phyloP scores from a whole-genome alignment of 1,140 invertebrate species.

The Panagrolaimus sp. region DNA sequence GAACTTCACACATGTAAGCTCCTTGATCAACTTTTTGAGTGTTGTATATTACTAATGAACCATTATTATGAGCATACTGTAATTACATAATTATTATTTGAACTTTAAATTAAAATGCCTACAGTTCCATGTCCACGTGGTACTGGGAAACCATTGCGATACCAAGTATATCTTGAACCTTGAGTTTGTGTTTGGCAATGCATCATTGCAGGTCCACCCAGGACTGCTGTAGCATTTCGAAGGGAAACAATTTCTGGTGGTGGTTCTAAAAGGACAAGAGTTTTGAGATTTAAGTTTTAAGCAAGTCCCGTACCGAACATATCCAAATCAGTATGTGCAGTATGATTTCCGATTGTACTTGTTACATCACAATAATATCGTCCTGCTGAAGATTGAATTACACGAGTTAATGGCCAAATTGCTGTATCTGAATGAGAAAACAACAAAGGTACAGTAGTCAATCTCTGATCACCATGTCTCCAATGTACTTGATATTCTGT shows the following conservation, averaged over 20 bases:
- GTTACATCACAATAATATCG: constrained; percentile 61
- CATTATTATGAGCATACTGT: constrained; percentile 29
- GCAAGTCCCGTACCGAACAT: constrained; percentile 61
- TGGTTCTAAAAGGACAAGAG: constrained; percentile 59
- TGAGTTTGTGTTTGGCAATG: constrained; percentile 61
- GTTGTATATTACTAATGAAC: constrained; percentile 49
- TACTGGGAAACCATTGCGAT: constrained; percentile 34
- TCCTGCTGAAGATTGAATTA: constrained; percentile 59
- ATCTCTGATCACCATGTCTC: constrained; percentile 57
- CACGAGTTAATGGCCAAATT: constrained; percentile 59
- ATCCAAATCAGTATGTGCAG: constrained; percentile 59
- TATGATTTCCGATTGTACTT: constrained; percentile 58
- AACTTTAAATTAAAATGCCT: not conserved
- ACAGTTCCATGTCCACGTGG: not conserved
- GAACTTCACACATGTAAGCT: constrained; percentile 38
- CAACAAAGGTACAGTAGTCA: not conserved
- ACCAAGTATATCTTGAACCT: constrained; percentile 63
- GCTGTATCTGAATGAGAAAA: constrained; percentile 59
- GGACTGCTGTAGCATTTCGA: constrained; percentile 60
- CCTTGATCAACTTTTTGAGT: constrained; percentile 39
- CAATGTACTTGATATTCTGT: constrained; percentile 63
- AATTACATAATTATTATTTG: constrained; percentile 14
- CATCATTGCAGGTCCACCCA: constrained; percentile 59
- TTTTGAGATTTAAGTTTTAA: not conserved
- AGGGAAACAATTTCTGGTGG: constrained; percentile 61